phyloP scores from a whole-genome alignment of 2,888 invertebrate species.

The Synanthedon andrenaeformis region DNA sequence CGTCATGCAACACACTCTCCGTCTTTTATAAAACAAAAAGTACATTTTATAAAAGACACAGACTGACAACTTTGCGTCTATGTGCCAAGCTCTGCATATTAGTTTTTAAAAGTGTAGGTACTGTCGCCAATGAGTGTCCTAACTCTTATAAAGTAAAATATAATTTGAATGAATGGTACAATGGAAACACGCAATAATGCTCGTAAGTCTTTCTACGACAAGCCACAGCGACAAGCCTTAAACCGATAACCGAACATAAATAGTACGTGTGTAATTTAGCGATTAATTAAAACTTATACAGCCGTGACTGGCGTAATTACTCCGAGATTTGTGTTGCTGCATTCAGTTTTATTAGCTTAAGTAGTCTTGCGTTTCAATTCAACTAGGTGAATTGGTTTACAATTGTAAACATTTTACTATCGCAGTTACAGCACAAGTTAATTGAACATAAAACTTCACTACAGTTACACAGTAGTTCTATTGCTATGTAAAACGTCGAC shows the following conservation, averaged over 20 bases:
- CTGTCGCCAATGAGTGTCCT: too few species aligned
- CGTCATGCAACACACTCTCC: too few species aligned
- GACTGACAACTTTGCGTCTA: too few species aligned
- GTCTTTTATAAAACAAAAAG: too few species aligned
- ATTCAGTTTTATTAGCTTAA: constrained; percentile 27
- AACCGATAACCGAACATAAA: constrained; percentile 31
- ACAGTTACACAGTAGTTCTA: not conserved
- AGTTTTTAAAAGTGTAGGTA: too few species aligned
- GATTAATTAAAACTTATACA: constrained; percentile 67
- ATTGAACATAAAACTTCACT: constrained; percentile 2
- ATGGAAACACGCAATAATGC: constrained; percentile 23
- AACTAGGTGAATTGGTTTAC: constrained; percentile 30
- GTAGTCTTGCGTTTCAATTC: constrained; percentile 14
- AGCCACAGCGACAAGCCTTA: constrained; percentile 27
- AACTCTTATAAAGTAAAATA: too few species aligned
- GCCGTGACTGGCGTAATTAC: constrained; percentile 59
- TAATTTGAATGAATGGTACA: not conserved
- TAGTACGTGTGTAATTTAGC: constrained; percentile 56
- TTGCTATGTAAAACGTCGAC: not conserved
- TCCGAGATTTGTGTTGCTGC: constrained; percentile 45
- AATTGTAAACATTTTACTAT: constrained; percentile 18
- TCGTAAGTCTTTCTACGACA: constrained; percentile 35
- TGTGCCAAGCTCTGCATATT: too few species aligned
- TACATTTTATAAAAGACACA: too few species aligned
- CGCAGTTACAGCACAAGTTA: constrained; percentile 8